These are phyloP conservation scores for Anoplius nigerrimus DNA, from an alignment of 2,888 invertebrate genomes.

Conservation along the genomic window DNA sequence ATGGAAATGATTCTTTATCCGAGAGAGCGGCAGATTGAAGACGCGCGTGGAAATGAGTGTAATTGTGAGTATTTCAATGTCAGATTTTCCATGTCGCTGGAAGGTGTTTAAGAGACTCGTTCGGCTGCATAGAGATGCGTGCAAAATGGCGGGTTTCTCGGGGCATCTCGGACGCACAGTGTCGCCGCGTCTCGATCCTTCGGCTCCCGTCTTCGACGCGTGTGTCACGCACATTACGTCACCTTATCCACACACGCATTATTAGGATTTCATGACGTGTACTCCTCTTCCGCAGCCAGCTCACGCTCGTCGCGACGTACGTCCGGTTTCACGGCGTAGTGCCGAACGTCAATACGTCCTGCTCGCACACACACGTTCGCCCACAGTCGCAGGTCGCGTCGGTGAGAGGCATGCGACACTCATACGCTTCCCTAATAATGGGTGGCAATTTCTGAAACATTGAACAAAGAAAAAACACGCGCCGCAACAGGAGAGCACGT, in stretches of 20 bases:
- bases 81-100: too few relatives aligned
- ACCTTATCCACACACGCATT: slow-evolving; percentile 67
- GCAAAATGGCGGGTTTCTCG: not conserved
- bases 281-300: slow-evolving; percentile 13
- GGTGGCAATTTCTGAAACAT: slow-evolving; percentile 58
- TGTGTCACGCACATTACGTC: slow-evolving; percentile 68
- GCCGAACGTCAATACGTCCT: not conserved
- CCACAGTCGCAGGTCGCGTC: slow-evolving; percentile 12
- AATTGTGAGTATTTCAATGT: too few relatives aligned
- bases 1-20: too few relatives aligned
- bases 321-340: slow-evolving; percentile 9
- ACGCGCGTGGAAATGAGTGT: too few relatives aligned
- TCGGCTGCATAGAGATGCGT: too few relatives aligned
- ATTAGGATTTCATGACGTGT: slow-evolving; percentile 69
- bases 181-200: not conserved
- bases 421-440: slow-evolving; percentile 36
- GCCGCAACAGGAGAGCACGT: slow-evolving; percentile 69
- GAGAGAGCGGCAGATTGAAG: too few relatives aligned
- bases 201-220: slow-evolving; percentile 31
- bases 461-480: slow-evolving; percentile 74
- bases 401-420: slow-evolving; percentile 10
- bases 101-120: too few relatives aligned
- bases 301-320: too few relatives aligned
- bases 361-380: not conserved
- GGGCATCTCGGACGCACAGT: not conserved